phyloP scores from a whole-genome alignment of 1,140 invertebrate species.

The Zophobas morio region DNA sequence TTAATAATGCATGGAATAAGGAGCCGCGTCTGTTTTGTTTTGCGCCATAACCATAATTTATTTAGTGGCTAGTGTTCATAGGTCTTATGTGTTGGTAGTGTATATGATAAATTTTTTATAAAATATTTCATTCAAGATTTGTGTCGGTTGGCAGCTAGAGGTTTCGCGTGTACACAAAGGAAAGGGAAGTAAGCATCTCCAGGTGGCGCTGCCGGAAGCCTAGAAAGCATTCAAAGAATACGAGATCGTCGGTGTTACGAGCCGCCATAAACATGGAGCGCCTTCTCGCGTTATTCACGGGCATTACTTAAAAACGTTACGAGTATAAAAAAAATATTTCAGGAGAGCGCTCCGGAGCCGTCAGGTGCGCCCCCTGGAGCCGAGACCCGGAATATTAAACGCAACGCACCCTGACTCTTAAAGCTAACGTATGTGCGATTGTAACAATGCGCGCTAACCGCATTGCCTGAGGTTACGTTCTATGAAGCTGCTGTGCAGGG shows the following conservation, averaged over 20 bases:
- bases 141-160: not conserved
- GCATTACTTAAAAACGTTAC: conserved; percentile 28
- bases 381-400: conserved; percentile 38
- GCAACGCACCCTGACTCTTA: conserved; percentile 49
- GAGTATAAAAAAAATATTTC: conserved; percentile 17
- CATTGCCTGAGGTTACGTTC: conserved; percentile 55
- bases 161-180: conserved; percentile 12
- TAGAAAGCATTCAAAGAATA: conserved; percentile 27
- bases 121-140: conserved; percentile 27
- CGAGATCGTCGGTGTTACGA: conserved; percentile 24
- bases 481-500: conserved; percentile 50
- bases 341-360: not conserved
- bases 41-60: not conserved
- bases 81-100: not conserved
- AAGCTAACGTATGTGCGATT: conserved; percentile 52
- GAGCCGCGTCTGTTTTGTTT: not conserved
- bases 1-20: conserved; percentile 1
- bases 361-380: conserved; percentile 20
- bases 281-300: conserved; percentile 19
- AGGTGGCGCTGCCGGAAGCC: conserved; percentile 36
- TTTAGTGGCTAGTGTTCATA: not conserved
- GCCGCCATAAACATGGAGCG: conserved; percentile 19
- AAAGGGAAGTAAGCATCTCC: conserved; percentile 23
- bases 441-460: conserved; percentile 56
- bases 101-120: conserved; percentile 12